Percentiles rank a stretch among this genome's conserved stretches.
Conservation (phyloP, 2,113 vertebrate genomes). For the Eurystomus gularis region DNA sequence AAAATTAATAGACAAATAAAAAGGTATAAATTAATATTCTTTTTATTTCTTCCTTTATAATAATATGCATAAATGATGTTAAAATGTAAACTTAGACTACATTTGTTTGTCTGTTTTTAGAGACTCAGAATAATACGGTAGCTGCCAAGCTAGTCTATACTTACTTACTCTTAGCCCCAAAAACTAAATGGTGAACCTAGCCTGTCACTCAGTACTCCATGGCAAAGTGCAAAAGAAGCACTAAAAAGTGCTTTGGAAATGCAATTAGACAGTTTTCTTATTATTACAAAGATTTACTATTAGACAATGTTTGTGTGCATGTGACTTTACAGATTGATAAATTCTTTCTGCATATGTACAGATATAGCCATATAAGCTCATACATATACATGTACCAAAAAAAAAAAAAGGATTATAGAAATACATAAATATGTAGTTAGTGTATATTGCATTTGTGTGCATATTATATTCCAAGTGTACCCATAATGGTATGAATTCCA, state of each 20-base stretch:
- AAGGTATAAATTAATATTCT: not conserved
- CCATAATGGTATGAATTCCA: not conserved
- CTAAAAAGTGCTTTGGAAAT: not conserved
- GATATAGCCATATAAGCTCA: not conserved
- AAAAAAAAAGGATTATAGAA: not conserved
- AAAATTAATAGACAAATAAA: not conserved
- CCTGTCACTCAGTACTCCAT: accelerated
- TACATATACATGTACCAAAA: not conserved
- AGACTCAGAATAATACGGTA: not conserved
- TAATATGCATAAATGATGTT: not conserved
- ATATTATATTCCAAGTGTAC: not conserved
- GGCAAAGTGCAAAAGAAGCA: not conserved
- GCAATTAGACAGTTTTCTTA: not conserved
- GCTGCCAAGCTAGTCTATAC: not conserved
- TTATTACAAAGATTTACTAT: not conserved
- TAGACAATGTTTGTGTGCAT: not conserved
- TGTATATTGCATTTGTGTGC: too few relatives aligned
- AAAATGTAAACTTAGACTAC: not conserved
- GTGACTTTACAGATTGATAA: not conserved
- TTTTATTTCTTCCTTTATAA: not conserved
- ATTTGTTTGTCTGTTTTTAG: not conserved
- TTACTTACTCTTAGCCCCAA: not conserved
- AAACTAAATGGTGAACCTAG: not conserved
- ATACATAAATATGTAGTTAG: not conserved
- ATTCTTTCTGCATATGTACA: not conserved